Evolutionary conservation across 2,888 invertebrate species (phyloP), one percentile per base, ranked within the genome.

Genomic region (Petrophora chlorosata): DNA sequence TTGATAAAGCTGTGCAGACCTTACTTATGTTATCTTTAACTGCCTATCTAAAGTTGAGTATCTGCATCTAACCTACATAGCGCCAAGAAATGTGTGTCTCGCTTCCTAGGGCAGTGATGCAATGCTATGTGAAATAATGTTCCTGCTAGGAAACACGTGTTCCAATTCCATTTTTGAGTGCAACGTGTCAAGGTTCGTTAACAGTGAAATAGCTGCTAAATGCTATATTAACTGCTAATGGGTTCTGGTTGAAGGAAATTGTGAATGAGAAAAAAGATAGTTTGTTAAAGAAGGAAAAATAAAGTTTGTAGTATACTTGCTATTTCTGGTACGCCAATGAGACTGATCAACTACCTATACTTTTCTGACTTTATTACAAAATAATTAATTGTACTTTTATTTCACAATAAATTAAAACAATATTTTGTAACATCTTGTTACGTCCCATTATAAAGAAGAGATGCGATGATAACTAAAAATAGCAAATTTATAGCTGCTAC

Each of bases 31-130:
- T 19, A 5, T 7, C 19, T 1, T 19, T 7, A 4, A 2, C 19
- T 7, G 23, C 5, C 5, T 22, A 7, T 25, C n/a, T 3, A 25
- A 10, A 23, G 23, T 22, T 23, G 14, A 15, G 28, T 26, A 10
- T 22, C 49, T 49, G 49, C 23, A 2, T 33, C 0, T 7, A 15
- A 30, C 12, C 3, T 49, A 32, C 13, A 49, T 8, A 10, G 14
- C 12, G 29, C 26, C 64, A 65, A 71, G 65, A 71, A 76, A 73
- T 76, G 67, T 67, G 63, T 63, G 63, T 63, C 66, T 62, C 53
- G 60, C 65, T 68, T 71, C 69, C 69, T 62, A 58, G 54, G 56
- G 38, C 54, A 56, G 50, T 61, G 61, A 61, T 61, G 61, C 58
- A 61, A 61, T 46, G 47, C 42, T 53, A 42, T 46, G 47, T 45